Base-by-base conservation (phyloP, 1,140 invertebrate genomes). In the Phenacoccus solenopsis region DNA sequence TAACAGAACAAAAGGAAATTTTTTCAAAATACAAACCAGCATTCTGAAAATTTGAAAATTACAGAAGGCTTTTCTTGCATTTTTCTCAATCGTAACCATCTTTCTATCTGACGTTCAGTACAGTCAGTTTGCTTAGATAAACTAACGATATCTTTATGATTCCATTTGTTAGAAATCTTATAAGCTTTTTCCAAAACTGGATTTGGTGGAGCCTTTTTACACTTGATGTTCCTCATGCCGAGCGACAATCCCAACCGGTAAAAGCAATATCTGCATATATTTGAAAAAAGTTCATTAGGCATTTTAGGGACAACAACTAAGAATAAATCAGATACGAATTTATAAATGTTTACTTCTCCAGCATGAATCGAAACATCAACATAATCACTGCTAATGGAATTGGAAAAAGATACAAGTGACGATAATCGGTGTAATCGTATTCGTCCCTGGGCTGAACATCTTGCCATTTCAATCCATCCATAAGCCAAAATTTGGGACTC, bases 11-110 rank as follows among this genome's bases (percentile, higher is more conserved):
- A n/a, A n/a, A n/a, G n/a, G n/a, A n/a, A 32, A 32, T 32, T 13
- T 5, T 32, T 32, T n/a, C 13, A 16, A 9, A 49, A 49, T 16
- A 27, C 76, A 76, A 77, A 87, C 78, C 87, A 84, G 77, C 89
- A 92, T 81, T 96, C 93, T 76, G 89, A 91, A 79, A 96, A 96
- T 78, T 96, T 96, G 20, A 87, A 86, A 35, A 96, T 80, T 10
- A 89, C 93, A 10, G 90, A 91, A 0, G 93, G 93, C 76, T 88
- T 93, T 75, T 93, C 91, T 79, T 91, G 88, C 61, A 86, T 85
- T 70, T 87, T 83, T 49, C 94, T 83, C 22, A 90, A 81, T 69
- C 94, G 83, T 78, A 95, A 84, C 94, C 94, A 97, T 69, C 93
- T 81, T 79, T 97, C 91, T 69, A 97, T 88, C 79, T 93, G 88